phyloP scores from a whole-genome alignment of 2,888 invertebrate genomes.

The Rhagonycha fulva region DNA sequence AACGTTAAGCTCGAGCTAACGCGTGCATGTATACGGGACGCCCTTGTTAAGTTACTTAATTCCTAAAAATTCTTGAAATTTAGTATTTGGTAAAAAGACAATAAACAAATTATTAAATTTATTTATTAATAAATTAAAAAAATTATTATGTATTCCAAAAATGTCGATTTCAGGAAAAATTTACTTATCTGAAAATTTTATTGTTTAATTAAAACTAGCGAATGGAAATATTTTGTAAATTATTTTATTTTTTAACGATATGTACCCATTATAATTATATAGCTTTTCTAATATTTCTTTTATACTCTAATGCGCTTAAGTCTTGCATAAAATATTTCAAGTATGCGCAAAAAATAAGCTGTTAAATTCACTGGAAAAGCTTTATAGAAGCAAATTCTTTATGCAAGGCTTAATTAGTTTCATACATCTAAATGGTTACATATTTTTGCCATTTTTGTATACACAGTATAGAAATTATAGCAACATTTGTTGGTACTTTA shows the following conservation, averaged over 20 bases:
- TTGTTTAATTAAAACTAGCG: not conserved
- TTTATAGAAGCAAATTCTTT: conserved; percentile 8
- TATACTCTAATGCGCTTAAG: conserved; percentile 29
- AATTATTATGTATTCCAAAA: not conserved
- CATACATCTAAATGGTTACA: conserved; percentile 29
- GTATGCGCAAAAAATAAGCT: not conserved
- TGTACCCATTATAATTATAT: conserved; percentile 37
- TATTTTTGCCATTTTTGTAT: conserved; percentile 23
- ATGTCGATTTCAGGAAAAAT: not conserved
- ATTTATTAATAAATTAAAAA: not conserved
- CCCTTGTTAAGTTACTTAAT: not conserved
- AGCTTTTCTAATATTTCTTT: conserved; percentile 28
- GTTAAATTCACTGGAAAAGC: conserved; percentile 2
- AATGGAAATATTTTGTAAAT: conserved; percentile 12
- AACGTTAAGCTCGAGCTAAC: no score
- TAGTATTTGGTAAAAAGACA: not conserved
- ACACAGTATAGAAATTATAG: conserved; percentile 27
- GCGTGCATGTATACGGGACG: no score
- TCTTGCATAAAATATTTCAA: conserved; percentile 19
- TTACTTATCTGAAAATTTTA: not conserved
- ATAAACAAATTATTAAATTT: not conserved
- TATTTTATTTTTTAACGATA: conserved; percentile 35
- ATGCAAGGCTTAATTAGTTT: conserved; percentile 26
- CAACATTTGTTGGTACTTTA: conserved; percentile 10
- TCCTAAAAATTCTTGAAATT: not conserved